Percentiles rank a stretch among this genome's conserved stretches.
These are phyloP conservation scores for Epinephelus fuscoguttatus DNA, from an alignment of 2,113 vertebrate genomes.

Conservation along the genomic window DNA sequence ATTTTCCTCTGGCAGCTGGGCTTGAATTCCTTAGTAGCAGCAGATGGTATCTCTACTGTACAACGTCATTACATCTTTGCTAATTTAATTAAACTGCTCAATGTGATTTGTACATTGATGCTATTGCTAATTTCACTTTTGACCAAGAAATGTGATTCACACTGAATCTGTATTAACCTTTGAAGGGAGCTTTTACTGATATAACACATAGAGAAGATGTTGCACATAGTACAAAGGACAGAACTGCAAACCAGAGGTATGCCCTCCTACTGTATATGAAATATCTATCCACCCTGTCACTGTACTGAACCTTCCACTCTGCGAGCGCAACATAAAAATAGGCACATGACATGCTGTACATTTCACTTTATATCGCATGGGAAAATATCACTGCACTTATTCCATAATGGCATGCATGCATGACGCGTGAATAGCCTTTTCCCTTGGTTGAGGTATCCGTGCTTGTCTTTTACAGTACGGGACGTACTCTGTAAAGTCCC, in stretches of 20 bases:
- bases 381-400: constrained; percentile 13
- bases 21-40: no score
- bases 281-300: neutral
- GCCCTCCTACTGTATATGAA: neutral
- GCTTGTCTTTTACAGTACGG: constrained; percentile 38
- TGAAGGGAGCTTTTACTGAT: neutral
- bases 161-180: neutral
- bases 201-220: neutral
- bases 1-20: no score
- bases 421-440: constrained; percentile 17
- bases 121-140: neutral
- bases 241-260: neutral
- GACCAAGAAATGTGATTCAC: neutral
- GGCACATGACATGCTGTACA: neutral
- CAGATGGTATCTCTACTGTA: neutral
- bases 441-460: neutral
- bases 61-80: neutral
- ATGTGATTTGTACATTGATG: neutral
- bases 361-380: neutral
- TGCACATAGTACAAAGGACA: neutral
- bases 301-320: constrained; percentile 8
- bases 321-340: neutral
- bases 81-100: neutral
- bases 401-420: constrained; percentile 15
- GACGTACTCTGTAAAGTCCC: constrained; percentile 42